These are phyloP conservation scores for Tenodera sinensis DNA, from an alignment of 2,888 invertebrate species.

Conservation along the genomic window DNA sequence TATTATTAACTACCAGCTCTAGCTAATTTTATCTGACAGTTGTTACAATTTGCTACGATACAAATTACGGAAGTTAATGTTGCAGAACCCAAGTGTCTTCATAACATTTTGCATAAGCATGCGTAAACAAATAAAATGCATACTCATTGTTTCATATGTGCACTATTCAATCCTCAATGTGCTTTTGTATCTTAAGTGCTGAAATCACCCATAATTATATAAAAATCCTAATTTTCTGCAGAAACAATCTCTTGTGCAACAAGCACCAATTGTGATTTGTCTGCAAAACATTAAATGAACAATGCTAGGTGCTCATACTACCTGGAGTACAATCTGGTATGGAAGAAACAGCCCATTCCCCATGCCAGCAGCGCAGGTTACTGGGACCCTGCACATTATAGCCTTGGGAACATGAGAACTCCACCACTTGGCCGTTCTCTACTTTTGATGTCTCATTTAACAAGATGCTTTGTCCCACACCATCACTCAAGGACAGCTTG, in stretches of 20 bases:
- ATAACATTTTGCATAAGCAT: too few relatives aligned
- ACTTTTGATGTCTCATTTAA: slow-evolving; percentile 59
- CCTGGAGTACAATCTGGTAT: slow-evolving; percentile 75
- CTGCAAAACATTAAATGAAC: background rate
- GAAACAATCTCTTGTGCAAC: background rate
- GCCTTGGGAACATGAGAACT: slow-evolving; percentile 72
- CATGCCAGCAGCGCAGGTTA: slow-evolving; percentile 72
- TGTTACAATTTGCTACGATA: too few relatives aligned
- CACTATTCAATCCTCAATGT: too few relatives aligned
- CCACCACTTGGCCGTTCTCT: slow-evolving; percentile 67
- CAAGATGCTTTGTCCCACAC: slow-evolving; percentile 1
- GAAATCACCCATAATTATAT: too few relatives aligned
- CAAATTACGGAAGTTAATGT: too few relatives aligned
- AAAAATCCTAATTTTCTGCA: background rate
- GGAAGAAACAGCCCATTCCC: slow-evolving; percentile 74
- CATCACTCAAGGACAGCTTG: slow-evolving; percentile 49
- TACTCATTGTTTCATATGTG: too few relatives aligned
- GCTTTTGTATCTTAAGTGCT: too few relatives aligned
- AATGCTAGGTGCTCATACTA: slow-evolving; percentile 38
- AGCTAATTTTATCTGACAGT: too few relatives aligned
- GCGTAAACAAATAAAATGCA: too few relatives aligned
- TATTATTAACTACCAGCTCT: too few relatives aligned
- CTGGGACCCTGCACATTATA: slow-evolving; percentile 60
- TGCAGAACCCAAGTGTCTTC: too few relatives aligned
- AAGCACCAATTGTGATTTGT: background rate